Base-by-base conservation (phyloP, 2,888 invertebrate species). In the Copidosoma aretas region DNA sequence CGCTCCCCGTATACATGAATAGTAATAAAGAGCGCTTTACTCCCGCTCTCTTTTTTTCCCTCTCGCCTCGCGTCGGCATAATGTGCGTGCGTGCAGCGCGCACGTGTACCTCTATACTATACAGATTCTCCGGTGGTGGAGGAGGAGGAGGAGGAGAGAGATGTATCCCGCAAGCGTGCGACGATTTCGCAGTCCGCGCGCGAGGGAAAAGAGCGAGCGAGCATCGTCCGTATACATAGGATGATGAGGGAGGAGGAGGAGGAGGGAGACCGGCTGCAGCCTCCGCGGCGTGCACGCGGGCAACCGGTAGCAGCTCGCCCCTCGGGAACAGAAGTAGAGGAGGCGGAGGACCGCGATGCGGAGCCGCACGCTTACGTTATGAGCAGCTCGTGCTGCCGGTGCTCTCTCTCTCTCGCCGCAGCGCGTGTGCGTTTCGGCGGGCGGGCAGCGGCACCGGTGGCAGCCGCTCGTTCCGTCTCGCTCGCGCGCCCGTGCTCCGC, bases 371-470 rank as follows among this genome's bases (percentile, higher is more conserved):
- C 32, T 32, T 32, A 32, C 32, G 32, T 32, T 32, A 8, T 8
- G 32, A 5, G 32, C 32, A n/a, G n/a, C n/a, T n/a, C n/a, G n/a
- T n/a, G 41, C 41, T 41, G 41, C 41, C 14, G 41, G 10, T 41
- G 41, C 41, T 10, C n/a, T n/a, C n/a, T n/a, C n/a, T n/a, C n/a
- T n/a, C n/a, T n/a, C n/a, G n/a, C n/a, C n/a, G n/a, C n/a, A n/a
- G n/a, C n/a, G n/a, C n/a, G n/a, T n/a, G n/a, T 32, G 32, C 8
- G 32, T 32, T 32, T 32, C 67, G 60, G 67, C 68, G n/a, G 71
- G 72, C 73, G 73, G 73, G 75, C 41, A 46, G 74, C 73, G 73
- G 72, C 73, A 72, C 69, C 58, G 69, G 69, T 61, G 65, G 64
- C 67, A 60, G 58, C 32, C 10, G 21, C 22, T 32, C 32, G 12